These are phyloP conservation scores for Pristionchus maxplancki DNA, from an alignment of 2,888 invertebrate genomes.

Conservation along the genomic window DNA sequence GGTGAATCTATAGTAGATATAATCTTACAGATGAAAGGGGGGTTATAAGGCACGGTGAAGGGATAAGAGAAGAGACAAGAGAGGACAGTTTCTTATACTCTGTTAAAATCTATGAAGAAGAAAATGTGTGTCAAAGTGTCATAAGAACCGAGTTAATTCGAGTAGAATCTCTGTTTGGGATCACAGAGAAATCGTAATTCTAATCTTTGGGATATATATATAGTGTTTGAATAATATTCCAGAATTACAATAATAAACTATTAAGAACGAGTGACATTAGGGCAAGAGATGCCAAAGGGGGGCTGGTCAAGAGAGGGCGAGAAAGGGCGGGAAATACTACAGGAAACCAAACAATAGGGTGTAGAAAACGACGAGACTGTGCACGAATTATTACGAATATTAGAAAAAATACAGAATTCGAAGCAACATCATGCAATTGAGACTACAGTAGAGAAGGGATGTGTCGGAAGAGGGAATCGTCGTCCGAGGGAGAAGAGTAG, in stretches of 20 bases:
- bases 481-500: neutral
- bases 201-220: neutral
- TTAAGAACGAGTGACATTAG: neutral
- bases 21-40: neutral
- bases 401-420: neutral
- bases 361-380: neutral
- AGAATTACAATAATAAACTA: neutral
- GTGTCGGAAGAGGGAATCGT: neutral
- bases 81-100: neutral
- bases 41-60: neutral
- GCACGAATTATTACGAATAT: neutral
- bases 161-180: neutral
- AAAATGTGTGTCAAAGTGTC: neutral
- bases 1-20: neutral
- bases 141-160: neutral
- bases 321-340: neutral
- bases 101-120: neutral
- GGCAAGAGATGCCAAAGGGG: slow-evolving; percentile 28
- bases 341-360: neutral
- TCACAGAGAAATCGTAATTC: neutral
- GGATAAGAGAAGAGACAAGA: neutral
- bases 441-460: neutral
- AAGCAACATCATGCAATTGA: slow-evolving; percentile 29
- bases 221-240: neutral
- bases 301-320: slow-evolving; percentile 17